Conservation (phyloP, 2,797 vertebrate species). For the Bradypodion ventrale region DNA sequence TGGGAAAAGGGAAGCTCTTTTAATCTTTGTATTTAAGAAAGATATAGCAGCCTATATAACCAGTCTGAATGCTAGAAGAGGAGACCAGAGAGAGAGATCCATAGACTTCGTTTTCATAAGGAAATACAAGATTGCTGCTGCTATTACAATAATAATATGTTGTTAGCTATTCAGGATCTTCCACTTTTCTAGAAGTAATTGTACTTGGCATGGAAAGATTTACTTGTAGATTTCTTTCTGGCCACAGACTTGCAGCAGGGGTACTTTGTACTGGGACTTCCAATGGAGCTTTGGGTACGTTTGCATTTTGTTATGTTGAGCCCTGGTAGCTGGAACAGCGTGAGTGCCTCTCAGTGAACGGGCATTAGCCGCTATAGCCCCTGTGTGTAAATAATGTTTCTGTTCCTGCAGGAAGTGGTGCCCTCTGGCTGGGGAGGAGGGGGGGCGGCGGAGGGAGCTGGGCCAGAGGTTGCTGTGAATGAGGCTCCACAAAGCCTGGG, state of each 20-base stretch:
- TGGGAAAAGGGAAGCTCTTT: neutral
- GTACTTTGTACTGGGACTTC: neutral
- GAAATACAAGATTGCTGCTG: no score
- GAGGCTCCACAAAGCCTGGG: constrained; percentile 1
- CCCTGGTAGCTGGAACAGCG: neutral
- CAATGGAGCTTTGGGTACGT: neutral
- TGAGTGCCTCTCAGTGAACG: neutral
- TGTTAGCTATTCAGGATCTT: neutral
- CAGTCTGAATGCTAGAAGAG: neutral
- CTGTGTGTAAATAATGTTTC: neutral
- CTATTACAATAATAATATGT: neutral
- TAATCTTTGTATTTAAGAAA: neutral
- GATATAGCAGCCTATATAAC: neutral
- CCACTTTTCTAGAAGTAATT: neutral
- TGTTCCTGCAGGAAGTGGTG: neutral
- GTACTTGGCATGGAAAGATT: neutral
- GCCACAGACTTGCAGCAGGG: no score
- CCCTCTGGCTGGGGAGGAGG: neutral
- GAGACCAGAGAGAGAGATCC: neutral
- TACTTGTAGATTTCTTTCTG: neutral
- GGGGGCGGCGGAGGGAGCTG: constrained; percentile 1
- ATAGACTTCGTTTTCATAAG: neutral
- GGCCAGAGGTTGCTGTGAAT: constrained; percentile 31
- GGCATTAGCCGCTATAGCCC: neutral
- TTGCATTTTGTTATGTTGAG: neutral